These are phyloP conservation scores for Maconellicoccus hirsutus DNA, from an alignment of 1,140 invertebrate genomes.

Conservation along the genomic window DNA sequence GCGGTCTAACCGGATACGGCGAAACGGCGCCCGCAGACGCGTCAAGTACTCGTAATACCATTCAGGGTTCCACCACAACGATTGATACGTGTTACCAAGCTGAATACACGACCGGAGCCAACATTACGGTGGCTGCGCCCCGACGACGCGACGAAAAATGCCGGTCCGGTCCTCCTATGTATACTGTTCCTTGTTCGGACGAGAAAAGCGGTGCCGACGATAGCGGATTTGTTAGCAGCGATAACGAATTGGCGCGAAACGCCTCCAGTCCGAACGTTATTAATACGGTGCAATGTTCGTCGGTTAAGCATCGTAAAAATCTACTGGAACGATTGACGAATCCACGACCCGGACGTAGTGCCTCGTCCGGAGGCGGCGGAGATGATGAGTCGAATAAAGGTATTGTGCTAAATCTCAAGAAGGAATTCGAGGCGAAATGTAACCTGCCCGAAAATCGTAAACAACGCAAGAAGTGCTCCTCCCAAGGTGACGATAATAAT, in stretches of 20 bases:
- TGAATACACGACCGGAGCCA: too few species aligned
- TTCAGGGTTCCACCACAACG: too few species aligned
- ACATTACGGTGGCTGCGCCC: too few species aligned
- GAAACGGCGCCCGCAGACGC: background rate
- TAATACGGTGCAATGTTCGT: background rate
- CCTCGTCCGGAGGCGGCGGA: background rate
- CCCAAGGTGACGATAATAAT: slow-evolving; percentile 1
- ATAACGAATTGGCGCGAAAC: background rate
- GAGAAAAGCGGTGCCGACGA: background rate
- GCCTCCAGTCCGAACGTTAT: background rate
- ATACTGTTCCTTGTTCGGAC: background rate
- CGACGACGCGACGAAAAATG: background rate
- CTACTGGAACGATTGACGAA: background rate
- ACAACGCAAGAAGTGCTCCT: background rate
- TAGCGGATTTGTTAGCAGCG: slow-evolving; percentile 1
- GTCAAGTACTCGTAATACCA: background rate
- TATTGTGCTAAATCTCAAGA: slow-evolving; percentile 68
- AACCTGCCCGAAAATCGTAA: background rate
- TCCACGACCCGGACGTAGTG: background rate
- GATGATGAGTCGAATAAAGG: slow-evolving; percentile 35
- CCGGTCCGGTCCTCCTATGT: too few species aligned
- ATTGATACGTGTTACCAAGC: background rate
- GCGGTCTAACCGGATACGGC: background rate
- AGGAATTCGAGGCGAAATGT: slow-evolving; percentile 72
- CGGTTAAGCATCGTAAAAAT: background rate